Conservation (phyloP, 2,113 vertebrate species). For the Peromyscus californicus region DNA sequence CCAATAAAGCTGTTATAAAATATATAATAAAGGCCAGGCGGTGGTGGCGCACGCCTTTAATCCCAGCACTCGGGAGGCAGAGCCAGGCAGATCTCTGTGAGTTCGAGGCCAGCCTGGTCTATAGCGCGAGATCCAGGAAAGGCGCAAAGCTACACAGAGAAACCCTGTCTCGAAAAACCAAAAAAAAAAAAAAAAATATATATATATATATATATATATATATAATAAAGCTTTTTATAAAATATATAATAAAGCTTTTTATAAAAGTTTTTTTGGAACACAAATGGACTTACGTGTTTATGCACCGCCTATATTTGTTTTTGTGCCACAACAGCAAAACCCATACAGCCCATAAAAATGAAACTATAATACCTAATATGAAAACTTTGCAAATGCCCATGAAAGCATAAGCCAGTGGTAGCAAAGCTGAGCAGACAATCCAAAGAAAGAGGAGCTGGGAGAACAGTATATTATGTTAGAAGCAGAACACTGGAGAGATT, state of each 20-base stretch:
- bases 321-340: constrained; percentile 15
- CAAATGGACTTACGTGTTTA: not conserved
- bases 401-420: not conserved
- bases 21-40: too few species aligned
- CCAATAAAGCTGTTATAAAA: not conserved
- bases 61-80: too few species aligned
- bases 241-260: too few species aligned
- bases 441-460: not conserved
- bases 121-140: too few species aligned
- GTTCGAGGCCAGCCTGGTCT: too few species aligned
- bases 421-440: not conserved
- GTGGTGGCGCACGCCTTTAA: too few species aligned
- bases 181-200: too few species aligned
- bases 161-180: too few species aligned
- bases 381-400: not conserved
- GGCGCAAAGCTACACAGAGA: too few species aligned
- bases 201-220: too few species aligned
- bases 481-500: not conserved
- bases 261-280: constrained; percentile 17
- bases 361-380: not conserved
- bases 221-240: too few species aligned
- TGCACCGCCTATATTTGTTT: not conserved
- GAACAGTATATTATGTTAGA: not conserved
- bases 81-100: too few species aligned
- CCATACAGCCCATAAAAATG: not conserved